Evolutionary conservation across 1,140 invertebrate species (phyloP).

Genomic region (Archivesica marissinica): DNA sequence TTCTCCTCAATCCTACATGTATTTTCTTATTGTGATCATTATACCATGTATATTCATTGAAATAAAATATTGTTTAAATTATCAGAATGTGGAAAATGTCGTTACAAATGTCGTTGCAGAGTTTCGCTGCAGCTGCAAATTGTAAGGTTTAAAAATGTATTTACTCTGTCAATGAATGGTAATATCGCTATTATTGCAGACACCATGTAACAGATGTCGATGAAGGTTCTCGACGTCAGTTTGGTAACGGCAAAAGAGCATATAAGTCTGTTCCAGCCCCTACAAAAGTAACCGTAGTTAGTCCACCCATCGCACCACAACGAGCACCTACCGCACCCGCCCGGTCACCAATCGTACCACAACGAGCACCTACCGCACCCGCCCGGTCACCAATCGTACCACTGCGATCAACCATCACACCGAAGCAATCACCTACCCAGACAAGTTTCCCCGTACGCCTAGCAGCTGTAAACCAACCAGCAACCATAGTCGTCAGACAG

Average conservation of each 20-base stretch:
- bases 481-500: neutral
- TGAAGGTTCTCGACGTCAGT: constrained; percentile 19
- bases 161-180: too few relatives aligned
- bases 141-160: too few relatives aligned
- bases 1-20: too few relatives aligned
- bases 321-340: neutral
- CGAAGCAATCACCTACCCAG: neutral
- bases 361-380: neutral
- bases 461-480: neutral
- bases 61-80: too few relatives aligned
- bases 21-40: too few relatives aligned
- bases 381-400: neutral
- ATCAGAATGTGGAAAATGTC: too few relatives aligned
- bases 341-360: too few relatives aligned
- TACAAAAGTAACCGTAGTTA: neutral
- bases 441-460: too few relatives aligned
- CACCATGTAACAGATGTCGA: constrained; percentile 15
- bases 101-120: too few relatives aligned
- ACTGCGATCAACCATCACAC: neutral
- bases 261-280: neutral
- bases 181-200: neutral
- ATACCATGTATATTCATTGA: too few relatives aligned
- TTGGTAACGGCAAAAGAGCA: neutral
- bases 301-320: neutral
- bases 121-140: too few relatives aligned